These are phyloP conservation scores for Scaptomyza cyrtandrae DNA, from an alignment of 2,888 invertebrate species.

Conservation along the genomic window DNA sequence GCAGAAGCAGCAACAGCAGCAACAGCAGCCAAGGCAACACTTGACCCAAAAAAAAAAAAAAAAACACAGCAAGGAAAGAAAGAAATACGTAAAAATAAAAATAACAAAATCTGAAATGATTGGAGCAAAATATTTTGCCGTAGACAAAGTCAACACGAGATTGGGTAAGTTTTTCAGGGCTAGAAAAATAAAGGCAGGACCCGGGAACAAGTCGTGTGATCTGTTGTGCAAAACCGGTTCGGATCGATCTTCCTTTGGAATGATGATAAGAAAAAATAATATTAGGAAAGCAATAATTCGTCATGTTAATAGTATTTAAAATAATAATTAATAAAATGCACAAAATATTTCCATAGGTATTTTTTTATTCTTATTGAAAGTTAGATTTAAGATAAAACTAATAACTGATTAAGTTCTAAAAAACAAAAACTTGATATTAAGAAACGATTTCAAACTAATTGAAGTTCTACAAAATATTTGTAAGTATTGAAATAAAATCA, in stretches of 20 bases:
- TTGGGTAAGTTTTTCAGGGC: conserved; percentile 26
- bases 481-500: too few species aligned
- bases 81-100: conserved; percentile 10
- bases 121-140: conserved; percentile 63
- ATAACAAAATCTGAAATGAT: conserved; percentile 28
- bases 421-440: too few species aligned
- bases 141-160: conserved; percentile 61
- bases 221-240: neutral
- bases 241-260: too few species aligned
- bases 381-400: too few species aligned
- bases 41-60: conserved; percentile 64
- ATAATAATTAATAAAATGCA: too few species aligned
- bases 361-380: too few species aligned
- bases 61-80: conserved; percentile 22
- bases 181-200: conserved; percentile 5
- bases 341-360: too few species aligned
- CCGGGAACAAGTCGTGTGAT: conserved; percentile 22
- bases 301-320: too few species aligned
- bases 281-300: neutral
- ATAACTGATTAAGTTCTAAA: too few species aligned
- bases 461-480: too few species aligned
- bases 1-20: conserved; percentile 14
- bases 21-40: conserved; percentile 59
- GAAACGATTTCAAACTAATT: too few species aligned
- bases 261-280: neutral